Evolutionary conservation across 2,113 vertebrate genomes (phyloP), one percentile per base, ranked within the genome.

Genomic region (Callaeas wilsoni): DNA sequence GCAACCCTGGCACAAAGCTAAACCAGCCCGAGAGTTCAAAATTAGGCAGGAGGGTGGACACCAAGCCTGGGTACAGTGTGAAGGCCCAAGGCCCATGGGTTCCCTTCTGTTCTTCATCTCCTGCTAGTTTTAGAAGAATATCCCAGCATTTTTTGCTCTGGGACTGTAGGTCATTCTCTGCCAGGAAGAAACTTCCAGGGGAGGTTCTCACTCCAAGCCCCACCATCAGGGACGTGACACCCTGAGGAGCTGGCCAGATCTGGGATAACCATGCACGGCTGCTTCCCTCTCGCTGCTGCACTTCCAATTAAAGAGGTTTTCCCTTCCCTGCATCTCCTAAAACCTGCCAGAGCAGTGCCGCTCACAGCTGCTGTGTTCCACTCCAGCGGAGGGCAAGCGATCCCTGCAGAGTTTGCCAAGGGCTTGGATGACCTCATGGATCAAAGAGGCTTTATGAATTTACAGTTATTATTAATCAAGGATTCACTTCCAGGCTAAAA

Each of bases 301-400:
- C 32, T 87, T 65, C 91, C 55, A 80, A 7, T 80, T 76, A 76
- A 32, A 64, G 56, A 75, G 30, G 27, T 52, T 89, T 90, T 87
- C 73, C 57, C 30, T 87, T 79, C 57, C 41, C 67, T 68, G 56
- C 30, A 44, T 22, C 57, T 82, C 84, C 81, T 32, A 60, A 87
- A 68, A 20, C 12, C 74, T 52, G 47, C 30, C 46, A 3, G 8
- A 84, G 81, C 29, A 1, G 41, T 63, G 65, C 84, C 0, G 0
- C 90, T 75, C 6, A 0, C 64, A 81, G 91, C 89, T 68, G 60
- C 89, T 30, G n/a, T 33, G 92, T 91, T 87, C 84, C 0, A 0
- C 93, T 89, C 82, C 3, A 2, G 60, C 0, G 4, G 46, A 91
- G 78, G 44, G 52, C 26, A 44, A 77, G 39, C 0, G 0, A 60